Evolutionary conservation across 2,113 vertebrate species (phyloP).

Genomic region (Chauna torquata): DNA sequence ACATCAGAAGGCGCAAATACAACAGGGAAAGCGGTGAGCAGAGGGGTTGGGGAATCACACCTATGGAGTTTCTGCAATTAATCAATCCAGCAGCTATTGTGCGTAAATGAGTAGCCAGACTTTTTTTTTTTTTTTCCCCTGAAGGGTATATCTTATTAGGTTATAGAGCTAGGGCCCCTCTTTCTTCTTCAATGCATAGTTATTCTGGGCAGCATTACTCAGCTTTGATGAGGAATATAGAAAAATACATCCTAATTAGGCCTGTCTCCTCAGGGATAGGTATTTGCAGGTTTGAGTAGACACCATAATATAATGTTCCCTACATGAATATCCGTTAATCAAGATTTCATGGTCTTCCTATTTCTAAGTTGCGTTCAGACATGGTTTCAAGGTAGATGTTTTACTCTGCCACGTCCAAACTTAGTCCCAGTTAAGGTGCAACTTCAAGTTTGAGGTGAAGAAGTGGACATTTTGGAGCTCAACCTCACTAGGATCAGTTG

Average conservation of each 20-base stretch:
- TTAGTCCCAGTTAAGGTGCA: not conserved
- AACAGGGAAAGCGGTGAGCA: not conserved
- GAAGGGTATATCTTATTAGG: rapidly evolving
- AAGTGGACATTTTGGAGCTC: not conserved
- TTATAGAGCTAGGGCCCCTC: not conserved
- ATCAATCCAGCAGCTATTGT: rapidly evolving
- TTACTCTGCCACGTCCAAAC: not conserved
- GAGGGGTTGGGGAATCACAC: rapidly evolving
- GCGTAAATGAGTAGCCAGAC: rapidly evolving
- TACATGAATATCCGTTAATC: not conserved
- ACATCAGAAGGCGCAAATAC: rapidly evolving
- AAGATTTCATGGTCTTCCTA: not conserved
- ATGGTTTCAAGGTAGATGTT: not conserved
- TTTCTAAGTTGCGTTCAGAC: not conserved
- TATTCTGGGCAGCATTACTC: not conserved
- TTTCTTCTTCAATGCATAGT: not conserved
- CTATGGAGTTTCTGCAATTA: not conserved
- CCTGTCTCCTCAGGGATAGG: rapidly evolving
- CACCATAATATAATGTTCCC: rapidly evolving
- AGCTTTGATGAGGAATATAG: not conserved
- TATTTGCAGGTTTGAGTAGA: not conserved
- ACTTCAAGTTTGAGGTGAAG: not conserved
- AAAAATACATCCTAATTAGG: not conserved
- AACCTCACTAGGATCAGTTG: not conserved
- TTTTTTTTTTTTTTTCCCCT: not conserved